These are phyloP conservation scores for Zele albiditarsus DNA, from an alignment of 2,888 invertebrate species.

Conservation along the genomic window DNA sequence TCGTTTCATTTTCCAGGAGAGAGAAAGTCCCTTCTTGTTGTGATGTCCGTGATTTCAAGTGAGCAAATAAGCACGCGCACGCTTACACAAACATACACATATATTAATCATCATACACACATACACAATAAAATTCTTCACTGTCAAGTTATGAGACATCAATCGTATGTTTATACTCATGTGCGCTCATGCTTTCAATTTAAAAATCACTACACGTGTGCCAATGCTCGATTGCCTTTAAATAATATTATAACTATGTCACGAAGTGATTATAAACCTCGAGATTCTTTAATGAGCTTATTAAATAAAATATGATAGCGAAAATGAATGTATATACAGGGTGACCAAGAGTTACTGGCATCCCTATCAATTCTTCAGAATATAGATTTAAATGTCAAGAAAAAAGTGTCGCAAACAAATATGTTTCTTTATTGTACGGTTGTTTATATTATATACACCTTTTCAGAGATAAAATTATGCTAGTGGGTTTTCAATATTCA, in stretches of 20 bases:
- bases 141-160: slow-evolving; percentile 9
- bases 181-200: neutral
- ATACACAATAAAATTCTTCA: neutral
- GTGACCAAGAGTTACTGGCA: no score
- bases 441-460: no score
- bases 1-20: slow-evolving; percentile 57
- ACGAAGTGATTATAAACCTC: neutral
- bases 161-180: slow-evolving; percentile 7
- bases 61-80: neutral
- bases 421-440: no score
- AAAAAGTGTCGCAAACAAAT: no score
- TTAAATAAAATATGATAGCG: neutral
- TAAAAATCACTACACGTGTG: slow-evolving; percentile 5
- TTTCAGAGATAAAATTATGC: no score
- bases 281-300: neutral
- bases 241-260: slow-evolving; percentile 23
- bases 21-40: slow-evolving; percentile 56
- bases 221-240: neutral
- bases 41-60: slow-evolving; percentile 48
- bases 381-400: no score
- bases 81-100: neutral
- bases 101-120: neutral
- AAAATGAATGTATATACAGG: no score
- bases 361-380: no score
- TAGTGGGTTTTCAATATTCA: no score